Evolutionary conservation across 2,888 invertebrate species (phyloP).

Genomic region (Pristionchus exspectatus): DNA sequence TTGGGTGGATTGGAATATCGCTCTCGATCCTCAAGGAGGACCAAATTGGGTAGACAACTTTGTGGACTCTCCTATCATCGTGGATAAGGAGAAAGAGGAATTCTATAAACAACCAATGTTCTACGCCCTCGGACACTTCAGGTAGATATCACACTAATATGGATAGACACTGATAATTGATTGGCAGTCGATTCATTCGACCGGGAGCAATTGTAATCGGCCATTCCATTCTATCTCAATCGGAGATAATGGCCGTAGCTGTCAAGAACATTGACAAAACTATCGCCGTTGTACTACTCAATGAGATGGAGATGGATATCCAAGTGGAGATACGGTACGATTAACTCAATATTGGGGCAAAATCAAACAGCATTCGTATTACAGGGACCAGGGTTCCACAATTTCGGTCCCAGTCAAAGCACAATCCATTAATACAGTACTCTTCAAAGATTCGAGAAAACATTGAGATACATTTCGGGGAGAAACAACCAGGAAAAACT

Average conservation of each 20-base stretch:
- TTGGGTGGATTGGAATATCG: constrained; percentile 94
- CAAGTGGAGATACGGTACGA: constrained; percentile 38
- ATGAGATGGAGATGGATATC: neutral
- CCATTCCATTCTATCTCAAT: neutral
- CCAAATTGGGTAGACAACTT: constrained; percentile 90
- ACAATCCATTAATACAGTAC: constrained; percentile 46
- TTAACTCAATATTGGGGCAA: neutral
- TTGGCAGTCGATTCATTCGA: constrained; percentile 68
- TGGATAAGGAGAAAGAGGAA: constrained; percentile 84
- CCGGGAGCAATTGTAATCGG: constrained; percentile 55
- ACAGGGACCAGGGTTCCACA: neutral
- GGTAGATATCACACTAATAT: constrained; percentile 70
- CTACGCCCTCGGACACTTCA: constrained; percentile 88
- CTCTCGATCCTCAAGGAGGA: constrained; percentile 86
- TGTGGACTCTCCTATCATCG: constrained; percentile 89
- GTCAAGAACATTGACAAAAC: constrained; percentile 40
- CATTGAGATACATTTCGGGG: constrained; percentile 11
- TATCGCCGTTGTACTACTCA: constrained; percentile 12
- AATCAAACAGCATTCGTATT: neutral
- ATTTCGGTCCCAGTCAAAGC: constrained; percentile 16
- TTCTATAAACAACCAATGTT: constrained; percentile 93
- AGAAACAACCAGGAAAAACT: neutral
- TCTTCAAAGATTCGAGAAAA: neutral
- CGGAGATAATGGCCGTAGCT: neutral
- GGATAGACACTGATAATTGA: neutral